These are phyloP conservation scores for Oscheius sp. DNA, from an alignment of 1,140 invertebrate genomes.

Conservation along the genomic window DNA sequence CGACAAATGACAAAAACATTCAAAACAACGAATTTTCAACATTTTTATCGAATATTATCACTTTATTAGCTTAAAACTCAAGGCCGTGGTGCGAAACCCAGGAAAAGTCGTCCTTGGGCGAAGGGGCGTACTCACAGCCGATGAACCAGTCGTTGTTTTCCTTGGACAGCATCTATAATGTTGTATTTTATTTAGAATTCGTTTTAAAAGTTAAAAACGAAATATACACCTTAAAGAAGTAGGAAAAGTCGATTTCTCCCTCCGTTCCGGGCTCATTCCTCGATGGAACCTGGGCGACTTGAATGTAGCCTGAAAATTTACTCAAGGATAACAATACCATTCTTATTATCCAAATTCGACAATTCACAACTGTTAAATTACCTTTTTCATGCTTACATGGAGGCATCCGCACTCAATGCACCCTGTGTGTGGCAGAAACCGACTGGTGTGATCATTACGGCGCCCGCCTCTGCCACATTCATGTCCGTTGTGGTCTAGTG, in stretches of 20 bases:
- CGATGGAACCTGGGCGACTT: conserved; percentile 24
- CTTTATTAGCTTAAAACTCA: background rate
- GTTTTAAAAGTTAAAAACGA: background rate
- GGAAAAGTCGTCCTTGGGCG: background rate
- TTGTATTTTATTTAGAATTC: background rate
- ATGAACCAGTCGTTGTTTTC: background rate
- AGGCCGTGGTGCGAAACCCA: background rate
- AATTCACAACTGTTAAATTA: no score
- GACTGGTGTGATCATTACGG: no score
- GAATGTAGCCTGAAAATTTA: conserved; percentile 22
- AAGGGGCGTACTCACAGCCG: background rate
- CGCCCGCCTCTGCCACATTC: no score
- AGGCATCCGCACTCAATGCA: no score
- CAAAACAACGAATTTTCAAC: no score
- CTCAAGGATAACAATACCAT: no score
- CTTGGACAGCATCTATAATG: conserved; percentile 2
- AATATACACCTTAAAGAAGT: background rate
- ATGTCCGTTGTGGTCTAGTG: conserved; percentile 52
- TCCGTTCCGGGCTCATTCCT: background rate
- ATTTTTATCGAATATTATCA: no score
- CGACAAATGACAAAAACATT: no score
- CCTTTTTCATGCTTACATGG: no score
- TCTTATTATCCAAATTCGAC: no score
- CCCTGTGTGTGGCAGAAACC: no score
- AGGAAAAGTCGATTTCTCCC: background rate